These are phyloP conservation scores for Scaptomyza cyrtandrae DNA, from an alignment of 2,888 invertebrate species.

Conservation along the genomic window DNA sequence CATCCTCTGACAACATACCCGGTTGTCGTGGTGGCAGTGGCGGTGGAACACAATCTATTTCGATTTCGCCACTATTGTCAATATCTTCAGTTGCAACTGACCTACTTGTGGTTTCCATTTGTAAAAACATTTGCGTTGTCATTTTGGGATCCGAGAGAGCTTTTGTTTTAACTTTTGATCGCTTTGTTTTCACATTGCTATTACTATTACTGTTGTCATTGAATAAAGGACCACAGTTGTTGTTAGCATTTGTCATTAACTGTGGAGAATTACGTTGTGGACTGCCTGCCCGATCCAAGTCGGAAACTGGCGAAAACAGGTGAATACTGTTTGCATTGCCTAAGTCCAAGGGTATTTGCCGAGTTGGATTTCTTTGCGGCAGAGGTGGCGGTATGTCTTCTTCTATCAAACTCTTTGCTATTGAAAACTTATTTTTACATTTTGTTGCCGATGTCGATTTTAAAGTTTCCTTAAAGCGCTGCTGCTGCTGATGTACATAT, in stretches of 20 bases:
- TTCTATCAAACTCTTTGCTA: slow-evolving; percentile 80
- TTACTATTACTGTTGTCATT: slow-evolving; percentile 39
- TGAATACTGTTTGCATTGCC: slow-evolving; percentile 54
- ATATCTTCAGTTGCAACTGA: slow-evolving; percentile 45
- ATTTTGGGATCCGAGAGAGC: slow-evolving; percentile 85
- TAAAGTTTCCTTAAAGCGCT: slow-evolving; percentile 76
- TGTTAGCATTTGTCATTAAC: slow-evolving; percentile 15
- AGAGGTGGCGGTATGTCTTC: slow-evolving; percentile 85
- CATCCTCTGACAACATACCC: slow-evolving; percentile 84
- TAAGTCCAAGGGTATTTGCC: slow-evolving; percentile 76
- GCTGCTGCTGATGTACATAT: slow-evolving; percentile 64
- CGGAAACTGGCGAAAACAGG: slow-evolving; percentile 81
- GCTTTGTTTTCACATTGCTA: slow-evolving; percentile 59
- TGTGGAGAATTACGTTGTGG: slow-evolving; percentile 66
- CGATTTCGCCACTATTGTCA: slow-evolving; percentile 34
- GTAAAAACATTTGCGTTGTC: slow-evolving; percentile 84
- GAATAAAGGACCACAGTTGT: slow-evolving; percentile 7
- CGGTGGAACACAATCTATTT: slow-evolving; percentile 84
- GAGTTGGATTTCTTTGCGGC: slow-evolving; percentile 85
- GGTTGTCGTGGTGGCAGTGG: slow-evolving; percentile 87
- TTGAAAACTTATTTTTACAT: slow-evolving; percentile 81
- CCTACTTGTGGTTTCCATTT: slow-evolving; percentile 82
- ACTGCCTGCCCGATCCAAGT: slow-evolving; percentile 82
- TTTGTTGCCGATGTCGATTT: slow-evolving; percentile 69
- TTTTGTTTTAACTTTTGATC: slow-evolving; percentile 83